Percentiles rank a stretch among this genome's conserved stretches.
Conservation (phyloP, 2,113 vertebrate genomes). For the Coryphaenoides rupestris region DNA sequence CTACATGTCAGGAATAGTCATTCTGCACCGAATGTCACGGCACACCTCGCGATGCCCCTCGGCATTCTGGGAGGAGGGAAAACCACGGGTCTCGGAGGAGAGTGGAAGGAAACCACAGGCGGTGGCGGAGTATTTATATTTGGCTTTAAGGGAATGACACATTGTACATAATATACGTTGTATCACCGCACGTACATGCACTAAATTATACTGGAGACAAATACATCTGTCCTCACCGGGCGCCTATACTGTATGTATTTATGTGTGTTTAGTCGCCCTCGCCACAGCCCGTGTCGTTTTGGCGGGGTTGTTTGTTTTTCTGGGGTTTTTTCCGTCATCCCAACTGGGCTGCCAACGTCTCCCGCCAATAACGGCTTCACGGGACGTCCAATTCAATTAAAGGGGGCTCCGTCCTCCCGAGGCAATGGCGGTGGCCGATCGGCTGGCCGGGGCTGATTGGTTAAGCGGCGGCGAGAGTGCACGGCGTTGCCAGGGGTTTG, state of each 20-base stretch:
- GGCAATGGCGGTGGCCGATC: conserved; percentile 27
- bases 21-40: background rate
- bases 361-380: conserved; percentile 27
- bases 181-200: no score
- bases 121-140: background rate
- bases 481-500: background rate
- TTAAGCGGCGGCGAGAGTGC: background rate
- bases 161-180: no score
- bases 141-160: background rate
- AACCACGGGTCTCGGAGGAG: background rate
- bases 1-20: no score
- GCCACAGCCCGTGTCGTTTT: no score
- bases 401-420: conserved; percentile 10
- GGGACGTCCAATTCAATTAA: conserved; percentile 22
- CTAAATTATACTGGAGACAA: no score
- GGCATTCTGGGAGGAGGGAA: background rate
- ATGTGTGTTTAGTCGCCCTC: no score
- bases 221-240: no score
- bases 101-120: conserved; percentile 6
- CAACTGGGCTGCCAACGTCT: conserved; percentile 22
- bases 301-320: conserved; percentile 13
- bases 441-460: conserved; percentile 8
- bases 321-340: no score
- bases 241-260: no score
- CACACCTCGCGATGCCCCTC: conserved; percentile 3